These are phyloP conservation scores for Lasioglossum pauxillum DNA, from an alignment of 2,888 invertebrate species.

Conservation along the genomic window DNA sequence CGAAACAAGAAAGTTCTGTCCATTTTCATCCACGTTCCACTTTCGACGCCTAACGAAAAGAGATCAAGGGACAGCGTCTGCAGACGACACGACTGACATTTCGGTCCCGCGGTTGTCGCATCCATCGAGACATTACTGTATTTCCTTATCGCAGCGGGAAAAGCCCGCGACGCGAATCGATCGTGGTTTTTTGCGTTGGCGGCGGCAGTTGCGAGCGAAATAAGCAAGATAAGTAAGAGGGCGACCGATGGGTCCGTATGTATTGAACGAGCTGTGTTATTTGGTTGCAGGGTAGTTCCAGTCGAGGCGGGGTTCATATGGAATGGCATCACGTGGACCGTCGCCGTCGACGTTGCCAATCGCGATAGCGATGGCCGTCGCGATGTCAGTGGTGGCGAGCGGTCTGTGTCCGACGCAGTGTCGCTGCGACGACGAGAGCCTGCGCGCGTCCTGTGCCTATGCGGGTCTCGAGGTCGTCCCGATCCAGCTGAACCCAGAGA, in stretches of 20 bases:
- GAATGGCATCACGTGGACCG: conserved; percentile 85
- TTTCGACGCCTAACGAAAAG: not conserved
- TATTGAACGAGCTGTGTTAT: conserved; percentile 4
- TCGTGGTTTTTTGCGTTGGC: not conserved
- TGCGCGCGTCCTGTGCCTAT: conserved; percentile 91
- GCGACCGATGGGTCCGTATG: not conserved
- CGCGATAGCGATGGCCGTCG: conserved; percentile 82
- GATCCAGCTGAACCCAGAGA: conserved; percentile 95
- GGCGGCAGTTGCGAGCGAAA: not conserved
- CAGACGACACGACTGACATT: not conserved
- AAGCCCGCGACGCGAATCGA: not conserved
- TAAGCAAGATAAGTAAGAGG: conserved; percentile 4
- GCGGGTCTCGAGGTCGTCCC: conserved; percentile 94
- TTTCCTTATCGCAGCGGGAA: not conserved
- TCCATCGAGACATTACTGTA: not conserved
- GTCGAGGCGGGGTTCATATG: conserved; percentile 80
- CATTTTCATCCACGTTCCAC: not conserved
- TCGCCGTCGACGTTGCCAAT: conserved; percentile 85
- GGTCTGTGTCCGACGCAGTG: conserved; percentile 93
- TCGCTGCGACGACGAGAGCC: conserved; percentile 91
- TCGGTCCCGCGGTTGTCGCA: not conserved
- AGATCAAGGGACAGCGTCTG: not conserved
- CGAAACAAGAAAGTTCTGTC: too few relatives aligned
- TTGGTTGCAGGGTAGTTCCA: conserved; percentile 76
- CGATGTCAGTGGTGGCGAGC: conserved; percentile 84